Conservation (phyloP, 1,140 invertebrate species). For the Acromyrmex heyeri region DNA sequence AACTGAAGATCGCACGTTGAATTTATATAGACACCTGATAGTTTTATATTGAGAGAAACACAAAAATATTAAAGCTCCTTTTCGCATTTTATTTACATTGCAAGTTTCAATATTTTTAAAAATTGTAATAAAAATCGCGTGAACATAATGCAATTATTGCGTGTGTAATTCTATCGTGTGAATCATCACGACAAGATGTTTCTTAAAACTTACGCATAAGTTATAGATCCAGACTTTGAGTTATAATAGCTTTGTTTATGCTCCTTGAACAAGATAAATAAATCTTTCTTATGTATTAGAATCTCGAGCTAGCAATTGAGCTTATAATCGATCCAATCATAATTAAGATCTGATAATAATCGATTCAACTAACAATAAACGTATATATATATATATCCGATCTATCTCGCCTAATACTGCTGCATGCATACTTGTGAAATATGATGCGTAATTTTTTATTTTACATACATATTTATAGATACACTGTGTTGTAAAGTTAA, state of each 20-base stretch:
- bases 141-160: not conserved
- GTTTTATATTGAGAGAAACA: not conserved
- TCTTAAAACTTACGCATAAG: not conserved
- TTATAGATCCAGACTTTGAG: not conserved
- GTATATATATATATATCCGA: not conserved
- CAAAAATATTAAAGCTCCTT: not conserved
- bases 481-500: too few species aligned
- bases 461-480: too few species aligned
- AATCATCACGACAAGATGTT: not conserved
- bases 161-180: not conserved
- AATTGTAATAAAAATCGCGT: not conserved
- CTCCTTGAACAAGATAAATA: not conserved
- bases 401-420: too few species aligned
- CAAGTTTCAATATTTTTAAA: not conserved
- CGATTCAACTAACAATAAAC: not conserved
- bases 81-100: not conserved
- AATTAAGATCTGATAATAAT: not conserved
- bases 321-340: not conserved
- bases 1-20: too few species aligned
- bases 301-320: not conserved
- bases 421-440: too few species aligned
- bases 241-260: not conserved
- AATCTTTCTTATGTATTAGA: not conserved
- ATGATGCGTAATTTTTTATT: too few species aligned
- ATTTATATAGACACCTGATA: not conserved